A percentile compares a stretch with the other conserved stretches of the same genome.
Evolutionary conservation across 2,797 vertebrate species (phyloP).

Genomic region (Diglossa cyanea): DNA sequence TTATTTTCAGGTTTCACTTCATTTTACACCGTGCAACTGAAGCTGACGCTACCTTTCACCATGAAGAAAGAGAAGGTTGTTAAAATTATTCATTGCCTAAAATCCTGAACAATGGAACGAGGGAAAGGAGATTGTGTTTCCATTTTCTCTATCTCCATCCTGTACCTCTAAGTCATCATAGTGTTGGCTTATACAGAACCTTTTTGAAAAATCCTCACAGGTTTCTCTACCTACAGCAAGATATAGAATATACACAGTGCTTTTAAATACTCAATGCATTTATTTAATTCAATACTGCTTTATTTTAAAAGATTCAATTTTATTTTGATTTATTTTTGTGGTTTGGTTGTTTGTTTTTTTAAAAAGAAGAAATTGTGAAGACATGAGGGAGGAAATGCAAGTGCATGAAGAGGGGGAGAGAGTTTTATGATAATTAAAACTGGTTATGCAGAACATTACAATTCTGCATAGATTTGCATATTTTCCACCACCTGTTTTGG

Average conservation of each 20-base stretch:
- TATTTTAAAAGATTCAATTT: neutral
- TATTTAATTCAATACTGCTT: neutral
- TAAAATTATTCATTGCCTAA: conserved; percentile 50
- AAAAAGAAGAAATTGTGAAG: conserved; percentile 54
- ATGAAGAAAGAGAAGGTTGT: neutral
- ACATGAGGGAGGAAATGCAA: conserved; percentile 56
- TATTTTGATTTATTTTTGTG: neutral
- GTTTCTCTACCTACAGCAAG: neutral
- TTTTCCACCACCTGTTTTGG: conserved; percentile 98
- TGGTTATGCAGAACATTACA: conserved; percentile 92
- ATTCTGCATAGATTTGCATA: conserved; percentile 99
- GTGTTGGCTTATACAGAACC: neutral
- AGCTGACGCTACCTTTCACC: neutral
- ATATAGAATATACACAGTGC: neutral
- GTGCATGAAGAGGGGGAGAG: conserved; percentile 76
- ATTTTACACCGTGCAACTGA: neutral
- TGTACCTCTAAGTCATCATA: neutral
- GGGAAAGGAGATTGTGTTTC: neutral
- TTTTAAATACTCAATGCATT: conserved; percentile 9
- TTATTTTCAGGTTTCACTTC: conserved; percentile 12
- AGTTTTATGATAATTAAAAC: conserved; percentile 87
- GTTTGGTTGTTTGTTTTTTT: neutral
- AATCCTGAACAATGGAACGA: conserved; percentile 5
- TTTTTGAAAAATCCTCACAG: neutral
- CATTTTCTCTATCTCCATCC: neutral